Evolutionary conservation across 2,888 invertebrate genomes (phyloP).

Genomic region (Callimorpha dominula): DNA sequence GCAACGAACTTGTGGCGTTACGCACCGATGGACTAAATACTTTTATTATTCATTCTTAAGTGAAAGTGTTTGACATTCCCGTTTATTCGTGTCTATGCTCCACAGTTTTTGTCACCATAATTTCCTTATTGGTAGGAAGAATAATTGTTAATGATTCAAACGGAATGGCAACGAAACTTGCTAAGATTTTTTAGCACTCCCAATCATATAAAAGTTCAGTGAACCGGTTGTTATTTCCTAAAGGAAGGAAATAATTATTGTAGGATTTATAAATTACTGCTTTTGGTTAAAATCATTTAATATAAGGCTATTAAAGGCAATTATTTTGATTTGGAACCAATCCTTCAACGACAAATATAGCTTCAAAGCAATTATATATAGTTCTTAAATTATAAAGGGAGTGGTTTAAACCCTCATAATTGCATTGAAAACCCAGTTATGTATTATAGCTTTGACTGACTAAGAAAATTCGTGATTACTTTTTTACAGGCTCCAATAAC

Average conservation of each 20-base stretch:
- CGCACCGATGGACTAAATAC: slow-evolving; percentile 62
- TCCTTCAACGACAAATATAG: slow-evolving; percentile 1
- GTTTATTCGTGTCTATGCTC: slow-evolving; percentile 73
- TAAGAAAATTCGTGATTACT: background rate
- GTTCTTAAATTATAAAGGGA: background rate
- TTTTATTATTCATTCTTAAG: slow-evolving; percentile 74
- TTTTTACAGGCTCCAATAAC: background rate
- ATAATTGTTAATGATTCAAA: slow-evolving; percentile 27
- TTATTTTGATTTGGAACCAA: slow-evolving; percentile 14
- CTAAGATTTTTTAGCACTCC: slow-evolving; percentile 17
- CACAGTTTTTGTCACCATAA: slow-evolving; percentile 56
- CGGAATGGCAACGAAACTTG: slow-evolving; percentile 20
- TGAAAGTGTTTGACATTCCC: slow-evolving; percentile 81
- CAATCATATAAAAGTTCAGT: slow-evolving; percentile 28
- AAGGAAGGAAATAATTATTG: slow-evolving; percentile 40
- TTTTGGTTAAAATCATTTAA: slow-evolving; percentile 29
- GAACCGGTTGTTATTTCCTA: slow-evolving; percentile 25
- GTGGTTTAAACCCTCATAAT: background rate
- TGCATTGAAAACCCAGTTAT: too few relatives aligned
- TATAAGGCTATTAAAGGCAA: slow-evolving; percentile 1
- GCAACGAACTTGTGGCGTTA: slow-evolving; percentile 49
- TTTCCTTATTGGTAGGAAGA: slow-evolving; percentile 57
- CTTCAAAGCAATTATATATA: slow-evolving; percentile 1
- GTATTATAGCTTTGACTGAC: background rate
- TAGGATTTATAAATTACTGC: slow-evolving; percentile 13